phyloP scores from a whole-genome alignment of 2,888 invertebrate species.

The Cosmia trapezina region DNA sequence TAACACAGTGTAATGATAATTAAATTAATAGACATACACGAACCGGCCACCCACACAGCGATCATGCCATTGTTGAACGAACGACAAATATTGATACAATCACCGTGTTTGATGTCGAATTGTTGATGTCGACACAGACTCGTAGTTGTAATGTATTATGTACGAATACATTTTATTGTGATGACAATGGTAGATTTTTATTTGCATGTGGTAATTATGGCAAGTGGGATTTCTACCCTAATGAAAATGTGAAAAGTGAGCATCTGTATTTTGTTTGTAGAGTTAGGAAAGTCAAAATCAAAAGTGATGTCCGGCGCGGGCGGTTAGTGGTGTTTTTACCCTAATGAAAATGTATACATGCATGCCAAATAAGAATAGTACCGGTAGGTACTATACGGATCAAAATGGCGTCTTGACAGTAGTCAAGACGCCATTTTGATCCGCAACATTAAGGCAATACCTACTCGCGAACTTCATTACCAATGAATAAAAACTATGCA shows the following conservation, averaged over 20 bases:
- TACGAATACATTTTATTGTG: constrained; percentile 46
- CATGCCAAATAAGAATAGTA: too few species aligned
- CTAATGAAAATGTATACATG: too few species aligned
- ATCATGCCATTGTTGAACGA: constrained; percentile 82
- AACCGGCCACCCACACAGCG: constrained; percentile 80
- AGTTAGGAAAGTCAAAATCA: too few species aligned
- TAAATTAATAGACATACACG: constrained; percentile 82
- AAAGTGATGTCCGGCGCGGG: too few species aligned
- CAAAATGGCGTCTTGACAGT: too few species aligned
- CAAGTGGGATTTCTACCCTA: background rate
- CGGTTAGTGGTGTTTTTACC: too few species aligned
- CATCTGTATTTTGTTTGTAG: background rate
- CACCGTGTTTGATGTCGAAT: constrained; percentile 74
- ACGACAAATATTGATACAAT: constrained; percentile 87
- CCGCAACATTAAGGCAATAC: too few species aligned
- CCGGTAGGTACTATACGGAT: too few species aligned
- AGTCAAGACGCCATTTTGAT: too few species aligned
- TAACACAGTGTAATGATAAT: constrained; percentile 78
- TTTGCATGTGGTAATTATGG: constrained; percentile 9
- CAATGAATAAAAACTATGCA: too few species aligned
- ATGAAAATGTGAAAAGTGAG: background rate
- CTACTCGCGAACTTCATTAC: too few species aligned
- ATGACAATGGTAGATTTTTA: constrained; percentile 27
- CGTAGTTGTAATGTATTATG: background rate
- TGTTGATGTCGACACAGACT: constrained; percentile 54